phyloP scores from a whole-genome alignment of 1,140 invertebrate genomes.

The Diorhabda carinulata region DNA sequence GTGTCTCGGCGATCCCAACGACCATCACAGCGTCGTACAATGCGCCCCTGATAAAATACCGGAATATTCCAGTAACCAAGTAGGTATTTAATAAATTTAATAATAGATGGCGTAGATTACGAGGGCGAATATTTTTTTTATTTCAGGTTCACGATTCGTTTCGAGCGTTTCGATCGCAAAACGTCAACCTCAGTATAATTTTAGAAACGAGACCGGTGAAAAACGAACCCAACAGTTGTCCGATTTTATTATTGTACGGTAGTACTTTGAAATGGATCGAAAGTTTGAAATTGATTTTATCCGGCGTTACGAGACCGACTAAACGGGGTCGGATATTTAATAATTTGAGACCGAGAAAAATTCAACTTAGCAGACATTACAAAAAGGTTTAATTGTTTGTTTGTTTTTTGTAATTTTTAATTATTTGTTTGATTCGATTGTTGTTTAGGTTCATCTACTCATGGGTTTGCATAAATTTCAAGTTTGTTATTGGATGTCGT shows the following conservation, averaged over 20 bases:
- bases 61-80: constrained; percentile 93
- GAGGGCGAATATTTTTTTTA: background rate
- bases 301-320: constrained; percentile 90
- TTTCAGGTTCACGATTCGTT: constrained; percentile 76
- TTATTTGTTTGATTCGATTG: background rate
- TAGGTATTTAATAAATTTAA: constrained; percentile 37
- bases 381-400: constrained; percentile 59
- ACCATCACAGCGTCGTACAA: constrained; percentile 94
- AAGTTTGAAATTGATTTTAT: constrained; percentile 92
- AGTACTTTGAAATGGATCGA: constrained; percentile 94
- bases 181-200: constrained; percentile 81
- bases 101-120: background rate
- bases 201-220: constrained; percentile 79
- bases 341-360: constrained; percentile 77
- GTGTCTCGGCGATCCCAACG: constrained; percentile 88
- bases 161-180: constrained; percentile 89
- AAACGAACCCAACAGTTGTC: constrained; percentile 56
- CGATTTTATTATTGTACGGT: constrained; percentile 81
- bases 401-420: background rate
- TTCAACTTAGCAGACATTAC: constrained; percentile 91
- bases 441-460: constrained; percentile 58
- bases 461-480: constrained; percentile 86
- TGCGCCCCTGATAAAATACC: constrained; percentile 96
- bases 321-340: constrained; percentile 84
- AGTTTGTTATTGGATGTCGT: constrained; percentile 98